These are phyloP conservation scores for Elgaria multicarinata DNA, from an alignment of 2,113 vertebrate species.

Conservation along the genomic window DNA sequence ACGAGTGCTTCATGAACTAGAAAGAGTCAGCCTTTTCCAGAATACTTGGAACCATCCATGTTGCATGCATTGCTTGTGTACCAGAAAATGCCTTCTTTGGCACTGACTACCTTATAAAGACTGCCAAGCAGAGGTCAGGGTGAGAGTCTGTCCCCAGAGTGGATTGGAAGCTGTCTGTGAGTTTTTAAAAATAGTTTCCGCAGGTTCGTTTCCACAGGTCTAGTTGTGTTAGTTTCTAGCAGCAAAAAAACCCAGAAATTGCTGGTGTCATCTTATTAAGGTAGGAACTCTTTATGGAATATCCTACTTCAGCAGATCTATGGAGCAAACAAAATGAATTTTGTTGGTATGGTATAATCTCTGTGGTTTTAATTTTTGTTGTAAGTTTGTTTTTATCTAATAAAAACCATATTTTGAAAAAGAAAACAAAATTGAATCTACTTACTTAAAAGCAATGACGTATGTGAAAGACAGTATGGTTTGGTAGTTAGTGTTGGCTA, in stretches of 20 bases:
- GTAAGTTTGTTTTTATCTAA: neutral
- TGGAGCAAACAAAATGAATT: neutral
- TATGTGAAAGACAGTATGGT: neutral
- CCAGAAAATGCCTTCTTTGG: constrained; percentile 33
- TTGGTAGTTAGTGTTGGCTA: neutral
- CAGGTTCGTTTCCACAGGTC: neutral
- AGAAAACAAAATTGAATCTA: neutral
- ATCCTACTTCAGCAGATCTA: neutral
- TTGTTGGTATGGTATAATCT: accelerated
- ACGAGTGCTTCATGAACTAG: neutral
- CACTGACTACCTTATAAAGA: neutral
- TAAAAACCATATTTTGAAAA: neutral
- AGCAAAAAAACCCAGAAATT: neutral
- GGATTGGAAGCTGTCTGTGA: neutral
- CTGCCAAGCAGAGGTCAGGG: neutral
- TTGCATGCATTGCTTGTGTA: neutral
- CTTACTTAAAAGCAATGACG: neutral
- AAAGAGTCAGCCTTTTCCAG: neutral
- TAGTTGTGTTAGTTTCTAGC: neutral
- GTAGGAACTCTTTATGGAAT: neutral
- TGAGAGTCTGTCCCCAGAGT: accelerated
- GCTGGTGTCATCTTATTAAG: no score
- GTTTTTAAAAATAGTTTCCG: neutral
- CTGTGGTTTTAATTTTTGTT: neutral
- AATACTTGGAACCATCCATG: neutral